Base-by-base conservation (phyloP, 2,888 invertebrate genomes). In the Leucozona laternaria region DNA sequence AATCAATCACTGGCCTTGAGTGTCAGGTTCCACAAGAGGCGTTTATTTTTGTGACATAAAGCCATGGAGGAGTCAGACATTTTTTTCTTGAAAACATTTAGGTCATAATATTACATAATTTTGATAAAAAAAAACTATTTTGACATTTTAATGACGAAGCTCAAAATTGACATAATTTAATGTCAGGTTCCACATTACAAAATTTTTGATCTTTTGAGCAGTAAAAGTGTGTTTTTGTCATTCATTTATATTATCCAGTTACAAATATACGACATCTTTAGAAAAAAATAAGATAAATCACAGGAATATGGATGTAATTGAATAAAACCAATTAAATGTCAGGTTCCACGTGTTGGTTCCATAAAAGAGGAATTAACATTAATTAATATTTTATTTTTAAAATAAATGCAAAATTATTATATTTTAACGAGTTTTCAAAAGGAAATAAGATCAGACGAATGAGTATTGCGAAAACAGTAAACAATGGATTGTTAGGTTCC, bases 11-110 rank as follows among this genome's bases (percentile, higher is more conserved):
- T 28, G 50, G 31, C 43, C 45, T 48, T 71, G 31, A 57, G 66
- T 73, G 25, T 68, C 70, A 62, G 75, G 70, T 66, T 66, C 66
- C 34, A 73, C 72, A 22, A 31, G 55, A 81, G 58, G 40, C 11
- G 37, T 22, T 13, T 34, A 37, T 40, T 22, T 5, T 5, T 8
- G 2, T 40, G 15, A 34, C 22, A 50, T 53, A 8, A 53, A 53
- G 15, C 20, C 15, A 15, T 53, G 25, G 25, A 53, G 25, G 25
- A 53, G 20, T 48, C 11, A 5, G 37, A 40, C 20, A 15, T 3
- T 17, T 34, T 34, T 57, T 20, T 34, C 28, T 15, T 55, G 2
- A 2, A 37, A 3, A 20, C 15, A 60, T 60, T 40, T 60, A 40
- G 60, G 60, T 60, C 60, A 60, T 4, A 7, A 15, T n/a, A 53